Conservation (phyloP, 2,888 invertebrate species). For the Dolichopus griseipennis region DNA sequence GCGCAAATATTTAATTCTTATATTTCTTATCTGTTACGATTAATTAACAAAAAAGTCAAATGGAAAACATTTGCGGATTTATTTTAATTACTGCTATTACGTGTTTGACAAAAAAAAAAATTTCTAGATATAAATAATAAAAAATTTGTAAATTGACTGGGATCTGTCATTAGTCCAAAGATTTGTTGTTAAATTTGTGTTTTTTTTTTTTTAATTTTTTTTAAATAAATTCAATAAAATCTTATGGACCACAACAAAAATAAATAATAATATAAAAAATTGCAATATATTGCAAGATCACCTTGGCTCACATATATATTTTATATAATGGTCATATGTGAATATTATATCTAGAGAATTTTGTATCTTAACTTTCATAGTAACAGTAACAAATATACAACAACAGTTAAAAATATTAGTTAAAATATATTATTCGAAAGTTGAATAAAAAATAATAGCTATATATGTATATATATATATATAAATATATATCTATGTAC, state of each 20-base stretch:
- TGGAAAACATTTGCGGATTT: no score
- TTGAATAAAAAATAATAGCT: background rate
- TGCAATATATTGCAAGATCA: slow-evolving; percentile 18
- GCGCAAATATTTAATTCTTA: no score
- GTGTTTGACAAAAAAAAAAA: background rate
- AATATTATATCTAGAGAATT: background rate
- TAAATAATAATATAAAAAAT: background rate
- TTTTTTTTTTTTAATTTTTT: background rate
- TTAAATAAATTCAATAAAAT: background rate
- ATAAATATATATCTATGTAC: no score
- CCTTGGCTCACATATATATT: slow-evolving; percentile 20
- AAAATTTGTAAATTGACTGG: slow-evolving; percentile 2
- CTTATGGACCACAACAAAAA: background rate
- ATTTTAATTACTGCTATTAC: no score
- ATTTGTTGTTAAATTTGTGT: background rate
- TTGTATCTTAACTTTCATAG: no score
- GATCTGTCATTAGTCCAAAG: background rate
- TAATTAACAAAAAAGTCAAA: no score
- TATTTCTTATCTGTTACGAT: no score
- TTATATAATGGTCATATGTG: slow-evolving; percentile 15
- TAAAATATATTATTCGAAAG: background rate
- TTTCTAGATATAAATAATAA: background rate
- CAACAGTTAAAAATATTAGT: background rate
- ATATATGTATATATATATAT: no score
- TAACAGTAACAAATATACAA: no score